Conservation (phyloP, 2,888 invertebrate genomes). For the Neoascia interrupta region DNA sequence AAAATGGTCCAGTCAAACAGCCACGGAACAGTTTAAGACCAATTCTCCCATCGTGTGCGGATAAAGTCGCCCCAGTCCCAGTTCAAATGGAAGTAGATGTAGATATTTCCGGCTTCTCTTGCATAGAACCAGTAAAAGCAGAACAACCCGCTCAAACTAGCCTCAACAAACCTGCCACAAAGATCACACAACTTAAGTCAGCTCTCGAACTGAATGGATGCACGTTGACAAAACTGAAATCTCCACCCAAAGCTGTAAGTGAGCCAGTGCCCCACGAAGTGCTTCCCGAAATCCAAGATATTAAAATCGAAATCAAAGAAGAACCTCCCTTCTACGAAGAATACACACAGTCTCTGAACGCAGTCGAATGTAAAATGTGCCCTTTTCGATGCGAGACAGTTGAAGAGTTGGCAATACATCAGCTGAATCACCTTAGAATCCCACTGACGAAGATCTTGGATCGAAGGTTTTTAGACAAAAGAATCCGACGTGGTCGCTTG, state of each 20-base stretch:
- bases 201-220: slow-evolving; percentile 73
- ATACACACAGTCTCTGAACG: background rate
- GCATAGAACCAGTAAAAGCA: background rate
- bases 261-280: slow-evolving; percentile 9
- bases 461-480: slow-evolving; percentile 71
- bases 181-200: slow-evolving; percentile 70
- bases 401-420: slow-evolving; percentile 73
- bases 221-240: slow-evolving; percentile 67
- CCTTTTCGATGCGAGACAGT: slow-evolving; percentile 67
- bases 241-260: background rate
- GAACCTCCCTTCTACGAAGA: slow-evolving; percentile 23
- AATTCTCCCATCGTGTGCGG: no score
- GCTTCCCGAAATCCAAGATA: no score
- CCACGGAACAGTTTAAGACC: background rate
- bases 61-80: background rate
- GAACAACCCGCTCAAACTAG: slow-evolving; percentile 1
- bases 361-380: slow-evolving; percentile 70
- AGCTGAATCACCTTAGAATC: slow-evolving; percentile 72
- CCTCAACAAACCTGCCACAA: slow-evolving; percentile 29
- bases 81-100: slow-evolving; percentile 2
- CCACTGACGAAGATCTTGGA: slow-evolving; percentile 71
- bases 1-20: background rate
- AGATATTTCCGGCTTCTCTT: background rate
- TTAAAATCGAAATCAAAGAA: slow-evolving; percentile 46
- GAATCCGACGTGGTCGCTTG: slow-evolving; percentile 72